Evolutionary conservation across 1,140 invertebrate species (phyloP).

Genomic region (Trichoplusia ni): DNA sequence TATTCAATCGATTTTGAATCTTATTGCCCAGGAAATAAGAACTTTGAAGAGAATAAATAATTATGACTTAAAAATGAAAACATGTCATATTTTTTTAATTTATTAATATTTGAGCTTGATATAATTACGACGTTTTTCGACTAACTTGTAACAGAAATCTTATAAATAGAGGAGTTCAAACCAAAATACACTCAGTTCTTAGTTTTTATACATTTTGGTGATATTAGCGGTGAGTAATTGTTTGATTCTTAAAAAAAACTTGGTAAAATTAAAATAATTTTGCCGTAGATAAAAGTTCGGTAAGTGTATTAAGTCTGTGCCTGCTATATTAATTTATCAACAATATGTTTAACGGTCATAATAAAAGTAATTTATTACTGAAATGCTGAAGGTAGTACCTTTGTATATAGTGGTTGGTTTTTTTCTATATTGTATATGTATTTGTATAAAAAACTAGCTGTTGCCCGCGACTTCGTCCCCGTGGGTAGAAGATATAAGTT

Average conservation of each 20-base stretch:
- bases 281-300: too few relatives aligned
- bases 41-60: not conserved
- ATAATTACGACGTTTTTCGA: not conserved
- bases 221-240: not conserved
- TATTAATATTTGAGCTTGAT: not conserved
- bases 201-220: not conserved
- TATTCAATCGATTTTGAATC: not conserved
- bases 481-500: too few relatives aligned
- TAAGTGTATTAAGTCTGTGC: too few relatives aligned
- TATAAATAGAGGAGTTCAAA: not conserved
- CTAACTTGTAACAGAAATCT: not conserved
- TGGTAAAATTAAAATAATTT: too few relatives aligned
- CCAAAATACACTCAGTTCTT: not conserved
- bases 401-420: too few relatives aligned
- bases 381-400: too few relatives aligned
- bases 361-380: too few relatives aligned
- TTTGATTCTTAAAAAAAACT: not conserved
- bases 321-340: too few relatives aligned
- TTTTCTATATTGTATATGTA: too few relatives aligned
- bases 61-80: not conserved
- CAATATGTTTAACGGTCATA: too few relatives aligned
- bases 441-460: too few relatives aligned
- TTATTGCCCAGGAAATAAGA: not conserved
- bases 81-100: slow-evolving; percentile 1
- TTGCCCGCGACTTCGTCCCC: too few relatives aligned